A percentile compares a stretch with the other conserved stretches of the same genome.
Conservation (phyloP, 53 echinoderm and acorn worm genomes). For the Hippasteria phrygiana region DNA sequence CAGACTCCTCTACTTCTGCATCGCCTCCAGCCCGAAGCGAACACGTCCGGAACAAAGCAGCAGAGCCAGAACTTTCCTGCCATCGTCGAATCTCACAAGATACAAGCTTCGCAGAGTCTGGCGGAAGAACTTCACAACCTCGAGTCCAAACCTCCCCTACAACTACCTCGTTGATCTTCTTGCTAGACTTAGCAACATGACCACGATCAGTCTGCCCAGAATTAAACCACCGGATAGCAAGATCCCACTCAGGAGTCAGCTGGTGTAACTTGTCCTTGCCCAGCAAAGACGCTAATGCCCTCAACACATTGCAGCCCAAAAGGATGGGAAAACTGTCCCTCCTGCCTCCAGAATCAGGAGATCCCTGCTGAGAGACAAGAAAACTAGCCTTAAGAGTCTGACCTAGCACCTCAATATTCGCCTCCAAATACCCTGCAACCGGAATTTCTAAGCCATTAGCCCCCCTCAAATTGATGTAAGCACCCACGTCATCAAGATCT, state of each 20-base stretch:
- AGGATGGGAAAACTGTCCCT: background rate
- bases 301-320: background rate
- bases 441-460: slow-evolving; percentile 46
- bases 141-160: background rate
- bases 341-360: background rate
- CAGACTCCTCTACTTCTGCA: background rate
- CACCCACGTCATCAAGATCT: slow-evolving; percentile 20
- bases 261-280: background rate
- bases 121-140: background rate
- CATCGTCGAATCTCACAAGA: background rate
- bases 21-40: background rate
- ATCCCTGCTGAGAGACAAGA: background rate
- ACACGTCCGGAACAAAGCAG: background rate
- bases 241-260: slow-evolving; percentile 6
- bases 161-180: background rate
- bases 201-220: background rate
- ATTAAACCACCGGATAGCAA: background rate
- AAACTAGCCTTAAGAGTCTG: background rate
- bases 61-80: background rate
- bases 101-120: background rate
- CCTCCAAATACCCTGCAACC: slow-evolving; percentile 25
- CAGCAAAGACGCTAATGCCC: background rate
- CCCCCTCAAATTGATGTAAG: background rate
- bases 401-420: slow-evolving; percentile 11
- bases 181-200: too few relatives aligned